These are phyloP conservation scores for Patella caerulea DNA, from an alignment of 2,888 invertebrate genomes.

Conservation along the genomic window DNA sequence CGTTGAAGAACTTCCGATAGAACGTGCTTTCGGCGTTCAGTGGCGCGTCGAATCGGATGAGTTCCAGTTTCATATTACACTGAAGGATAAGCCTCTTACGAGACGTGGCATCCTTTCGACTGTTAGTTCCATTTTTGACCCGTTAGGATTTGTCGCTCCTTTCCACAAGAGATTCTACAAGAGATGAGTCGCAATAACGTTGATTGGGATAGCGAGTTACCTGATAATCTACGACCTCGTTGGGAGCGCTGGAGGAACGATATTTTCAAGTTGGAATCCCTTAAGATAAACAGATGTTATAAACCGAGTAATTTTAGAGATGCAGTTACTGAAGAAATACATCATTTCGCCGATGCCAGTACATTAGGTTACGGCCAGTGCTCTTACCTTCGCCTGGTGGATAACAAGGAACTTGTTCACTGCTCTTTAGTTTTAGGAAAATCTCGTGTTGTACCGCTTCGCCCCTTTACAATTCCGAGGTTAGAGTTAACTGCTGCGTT, in stretches of 20 bases:
- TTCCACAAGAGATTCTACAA: conserved; percentile 23
- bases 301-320: background rate
- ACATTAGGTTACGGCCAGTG: conserved; percentile 8
- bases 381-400: background rate
- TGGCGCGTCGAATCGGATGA: background rate
- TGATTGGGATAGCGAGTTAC: conserved; percentile 20
- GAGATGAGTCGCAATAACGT: conserved; percentile 14
- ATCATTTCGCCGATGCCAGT: conserved; percentile 6
- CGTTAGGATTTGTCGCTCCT: conserved; percentile 25
- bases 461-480: conserved; percentile 34
- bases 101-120: background rate
- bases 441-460: background rate
- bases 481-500: conserved; percentile 39
- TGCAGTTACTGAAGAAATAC: background rate
- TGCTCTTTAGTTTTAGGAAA: conserved; percentile 3
- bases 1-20: background rate
- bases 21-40: background rate
- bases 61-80: background rate
- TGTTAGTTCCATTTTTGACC: conserved; percentile 20
- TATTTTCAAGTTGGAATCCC: background rate
- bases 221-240: background rate
- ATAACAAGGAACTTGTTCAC: background rate
- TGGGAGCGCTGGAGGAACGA: conserved; percentile 10
- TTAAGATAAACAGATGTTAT: background rate
- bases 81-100: no score